phyloP scores from a whole-genome alignment of 2,888 invertebrate species.

The Chymomyza caudatula region DNA sequence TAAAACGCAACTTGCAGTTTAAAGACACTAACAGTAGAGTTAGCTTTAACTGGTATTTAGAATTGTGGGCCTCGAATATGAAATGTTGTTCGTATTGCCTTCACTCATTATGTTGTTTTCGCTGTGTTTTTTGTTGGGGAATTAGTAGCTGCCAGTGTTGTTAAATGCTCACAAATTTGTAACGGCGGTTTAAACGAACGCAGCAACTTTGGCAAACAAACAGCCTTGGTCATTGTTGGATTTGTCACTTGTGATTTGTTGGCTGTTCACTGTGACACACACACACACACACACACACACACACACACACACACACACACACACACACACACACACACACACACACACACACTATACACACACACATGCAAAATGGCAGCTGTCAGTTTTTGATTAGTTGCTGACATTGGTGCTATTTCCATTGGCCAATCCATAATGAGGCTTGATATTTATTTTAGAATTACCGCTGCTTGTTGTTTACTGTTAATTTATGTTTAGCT shows the following conservation, averaged over 20 bases:
- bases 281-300: background rate
- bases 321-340: too few relatives aligned
- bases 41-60: too few relatives aligned
- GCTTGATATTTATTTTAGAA: background rate
- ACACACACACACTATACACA: too few relatives aligned
- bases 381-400: constrained; percentile 56
- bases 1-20: too few relatives aligned
- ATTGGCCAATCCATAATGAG: background rate
- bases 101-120: constrained; percentile 29
- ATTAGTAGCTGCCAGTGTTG: constrained; percentile 51
- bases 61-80: too few relatives aligned
- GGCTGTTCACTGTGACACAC: constrained; percentile 35
- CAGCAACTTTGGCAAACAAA: background rate
- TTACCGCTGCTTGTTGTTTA: background rate
- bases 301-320: constrained; percentile 3
- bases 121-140: constrained; percentile 13
- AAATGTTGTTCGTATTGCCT: too few relatives aligned
- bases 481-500: constrained; percentile 28
- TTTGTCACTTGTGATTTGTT: constrained; percentile 54
- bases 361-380: constrained; percentile 13
- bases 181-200: constrained; percentile 53
- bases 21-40: too few relatives aligned
- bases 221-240: constrained; percentile 47
- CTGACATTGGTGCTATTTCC: constrained; percentile 9
- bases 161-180: constrained; percentile 63